These are phyloP conservation scores for Gambusia yucatana DNA, from an alignment of 2,797 vertebrate species.

Conservation along the genomic window DNA sequence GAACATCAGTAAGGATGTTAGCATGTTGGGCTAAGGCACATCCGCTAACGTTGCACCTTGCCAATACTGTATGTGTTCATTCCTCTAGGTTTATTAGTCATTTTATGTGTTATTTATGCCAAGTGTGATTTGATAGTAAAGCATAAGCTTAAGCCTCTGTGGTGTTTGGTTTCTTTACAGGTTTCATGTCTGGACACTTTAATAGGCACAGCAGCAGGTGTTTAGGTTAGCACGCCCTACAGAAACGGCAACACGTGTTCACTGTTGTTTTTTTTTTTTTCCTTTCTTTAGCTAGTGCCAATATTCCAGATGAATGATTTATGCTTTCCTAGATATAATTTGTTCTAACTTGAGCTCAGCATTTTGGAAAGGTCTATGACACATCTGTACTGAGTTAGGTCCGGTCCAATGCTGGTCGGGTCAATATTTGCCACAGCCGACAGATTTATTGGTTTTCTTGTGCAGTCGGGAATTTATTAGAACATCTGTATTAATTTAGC, in stretches of 20 bases:
- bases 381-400: background rate
- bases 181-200: background rate
- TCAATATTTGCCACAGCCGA: background rate
- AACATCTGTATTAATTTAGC: background rate
- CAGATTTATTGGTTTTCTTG: background rate
- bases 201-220: background rate
- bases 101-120: constrained; percentile 12
- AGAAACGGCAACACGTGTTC: background rate
- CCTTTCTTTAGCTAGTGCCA: background rate
- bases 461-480: background rate
- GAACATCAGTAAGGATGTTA: background rate
- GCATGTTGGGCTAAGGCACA: background rate
- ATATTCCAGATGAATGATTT: background rate
- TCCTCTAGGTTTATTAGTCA: constrained; percentile 5
- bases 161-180: constrained; percentile 27
- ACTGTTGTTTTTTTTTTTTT: background rate
- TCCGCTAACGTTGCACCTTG: constrained; percentile 11
- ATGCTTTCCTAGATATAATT: background rate
- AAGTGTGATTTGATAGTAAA: constrained; percentile 33
- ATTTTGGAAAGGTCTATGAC: background rate
- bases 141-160: constrained; percentile 30
- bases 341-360: background rate
- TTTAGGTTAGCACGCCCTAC: background rate
- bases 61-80: constrained; percentile 9
- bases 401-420: background rate